Evolutionary conservation across 1,140 invertebrate species (phyloP).

Genomic region (Pseudobourletiella spinata): DNA sequence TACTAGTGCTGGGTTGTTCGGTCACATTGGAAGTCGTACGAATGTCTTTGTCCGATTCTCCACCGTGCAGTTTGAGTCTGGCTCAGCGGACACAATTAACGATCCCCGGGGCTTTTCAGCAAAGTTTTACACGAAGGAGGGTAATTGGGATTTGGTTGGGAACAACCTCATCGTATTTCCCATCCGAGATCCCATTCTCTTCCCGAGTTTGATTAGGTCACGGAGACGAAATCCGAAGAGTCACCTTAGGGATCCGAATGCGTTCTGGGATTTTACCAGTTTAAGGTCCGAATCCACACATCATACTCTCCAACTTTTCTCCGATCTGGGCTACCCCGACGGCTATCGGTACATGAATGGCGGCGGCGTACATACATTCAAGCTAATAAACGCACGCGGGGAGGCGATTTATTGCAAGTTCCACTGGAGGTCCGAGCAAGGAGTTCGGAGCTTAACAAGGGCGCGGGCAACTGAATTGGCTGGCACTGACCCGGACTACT

Average conservation of each 20-base stretch:
- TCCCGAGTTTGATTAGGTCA: conserved; percentile 42
- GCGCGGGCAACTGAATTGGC: no score
- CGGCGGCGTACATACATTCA: conserved; percentile 62
- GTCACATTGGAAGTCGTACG: conserved; percentile 14
- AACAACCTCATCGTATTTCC: conserved; percentile 54
- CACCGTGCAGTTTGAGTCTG: conserved; percentile 12
- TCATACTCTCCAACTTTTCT: conserved; percentile 49
- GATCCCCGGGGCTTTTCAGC: conserved; percentile 55
- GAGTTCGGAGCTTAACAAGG: no score
- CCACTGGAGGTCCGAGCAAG: conserved; percentile 56
- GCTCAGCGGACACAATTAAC: conserved; percentile 12
- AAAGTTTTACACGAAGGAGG: conserved; percentile 64
- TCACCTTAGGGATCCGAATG: conserved; percentile 49
- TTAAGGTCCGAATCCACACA: conserved; percentile 46
- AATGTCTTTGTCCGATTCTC: conserved; percentile 4
- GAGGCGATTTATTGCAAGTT: conserved; percentile 52
- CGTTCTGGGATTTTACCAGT: conserved; percentile 51
- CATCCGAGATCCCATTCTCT: no score
- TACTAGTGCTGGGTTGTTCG: no score
- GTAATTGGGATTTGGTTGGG: conserved; percentile 50
- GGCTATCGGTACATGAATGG: conserved; percentile 52
- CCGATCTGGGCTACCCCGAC: conserved; percentile 49
- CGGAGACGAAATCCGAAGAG: conserved; percentile 56
- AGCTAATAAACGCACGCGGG: conserved; percentile 54
- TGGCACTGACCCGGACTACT: no score